Conservation (phyloP, 2,113 vertebrate genomes). For the Chaetorhynchus papuensis region DNA sequence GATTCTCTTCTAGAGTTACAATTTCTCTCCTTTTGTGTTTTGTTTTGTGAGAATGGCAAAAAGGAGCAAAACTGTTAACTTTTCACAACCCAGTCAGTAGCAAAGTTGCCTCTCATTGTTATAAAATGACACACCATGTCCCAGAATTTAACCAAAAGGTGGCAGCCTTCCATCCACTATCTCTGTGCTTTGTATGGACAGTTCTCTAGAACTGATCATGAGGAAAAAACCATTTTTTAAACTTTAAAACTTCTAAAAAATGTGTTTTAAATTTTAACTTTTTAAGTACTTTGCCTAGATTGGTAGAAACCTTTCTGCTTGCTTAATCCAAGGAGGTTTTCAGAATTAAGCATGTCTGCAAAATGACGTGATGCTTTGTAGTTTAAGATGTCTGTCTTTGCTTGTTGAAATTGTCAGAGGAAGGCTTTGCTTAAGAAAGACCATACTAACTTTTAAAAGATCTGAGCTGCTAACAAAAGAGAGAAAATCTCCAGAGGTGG, state of each 20-base stretch:
- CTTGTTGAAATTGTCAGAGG: not conserved
- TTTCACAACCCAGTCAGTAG: not conserved
- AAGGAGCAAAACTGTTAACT: not conserved
- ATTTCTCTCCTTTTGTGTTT: not conserved
- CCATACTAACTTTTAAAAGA: not conserved
- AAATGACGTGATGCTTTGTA: not conserved
- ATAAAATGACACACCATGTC: not conserved
- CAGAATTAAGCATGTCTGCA: not conserved
- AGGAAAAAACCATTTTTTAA: not conserved
- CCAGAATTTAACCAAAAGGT: not conserved
- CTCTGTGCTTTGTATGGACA: not conserved
- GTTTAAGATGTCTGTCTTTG: not conserved
- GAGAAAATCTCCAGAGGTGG: not conserved
- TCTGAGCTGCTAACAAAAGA: not conserved
- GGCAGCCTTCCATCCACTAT: not conserved
- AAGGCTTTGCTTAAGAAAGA: not conserved
- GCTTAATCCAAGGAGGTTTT: not conserved
- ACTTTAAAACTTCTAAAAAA: not conserved
- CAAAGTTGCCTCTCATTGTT: not conserved
- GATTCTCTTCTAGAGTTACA: not conserved
- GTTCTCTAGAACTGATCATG: not conserved
- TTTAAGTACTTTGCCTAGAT: not conserved
- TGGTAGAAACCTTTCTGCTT: not conserved
- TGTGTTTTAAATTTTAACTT: not conserved
- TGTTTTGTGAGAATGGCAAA: not conserved